A percentile compares a stretch with the other conserved stretches of the same genome.
These are phyloP conservation scores for Paelopatides confundens DNA, from an alignment of 53 echinoderm and acorn worm species.

Conservation along the genomic window DNA sequence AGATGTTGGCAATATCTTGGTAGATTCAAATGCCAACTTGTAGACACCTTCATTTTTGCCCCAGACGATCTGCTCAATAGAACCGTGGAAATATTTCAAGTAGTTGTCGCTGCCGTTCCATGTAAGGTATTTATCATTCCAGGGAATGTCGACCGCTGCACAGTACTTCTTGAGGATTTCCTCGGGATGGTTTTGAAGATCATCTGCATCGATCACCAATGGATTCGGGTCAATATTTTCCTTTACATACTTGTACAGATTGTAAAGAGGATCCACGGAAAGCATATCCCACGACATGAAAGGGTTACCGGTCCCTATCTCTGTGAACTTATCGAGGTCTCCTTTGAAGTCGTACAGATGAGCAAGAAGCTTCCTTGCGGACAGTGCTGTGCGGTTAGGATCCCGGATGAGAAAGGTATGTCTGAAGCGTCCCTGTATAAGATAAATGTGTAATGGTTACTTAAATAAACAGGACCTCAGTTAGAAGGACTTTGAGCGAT, in stretches of 20 bases:
- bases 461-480: too few species aligned
- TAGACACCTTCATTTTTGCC: background rate
- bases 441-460: background rate
- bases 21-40: background rate
- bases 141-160: slow-evolving; percentile 5
- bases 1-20: background rate
- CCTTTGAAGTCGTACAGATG: background rate
- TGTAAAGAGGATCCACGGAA: background rate
- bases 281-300: background rate
- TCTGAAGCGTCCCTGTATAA: background rate
- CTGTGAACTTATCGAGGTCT: background rate
- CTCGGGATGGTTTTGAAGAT: background rate
- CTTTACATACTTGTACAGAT: slow-evolving; percentile 17
- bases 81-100: slow-evolving; percentile 7
- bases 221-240: slow-evolving; percentile 16
- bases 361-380: background rate
- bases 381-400: background rate
- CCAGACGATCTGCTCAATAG: background rate
- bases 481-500: too few species aligned
- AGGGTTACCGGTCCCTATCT: background rate
- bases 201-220: slow-evolving; percentile 15
- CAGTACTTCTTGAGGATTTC: slow-evolving; percentile 16
- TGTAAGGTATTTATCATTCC: background rate
- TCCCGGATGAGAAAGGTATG: slow-evolving; percentile 24
- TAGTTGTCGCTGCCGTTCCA: background rate